Evolutionary conservation across 2,888 invertebrate genomes (phyloP), one percentile per base, ranked within the genome.

Genomic region (Leucophora obtusa): DNA sequence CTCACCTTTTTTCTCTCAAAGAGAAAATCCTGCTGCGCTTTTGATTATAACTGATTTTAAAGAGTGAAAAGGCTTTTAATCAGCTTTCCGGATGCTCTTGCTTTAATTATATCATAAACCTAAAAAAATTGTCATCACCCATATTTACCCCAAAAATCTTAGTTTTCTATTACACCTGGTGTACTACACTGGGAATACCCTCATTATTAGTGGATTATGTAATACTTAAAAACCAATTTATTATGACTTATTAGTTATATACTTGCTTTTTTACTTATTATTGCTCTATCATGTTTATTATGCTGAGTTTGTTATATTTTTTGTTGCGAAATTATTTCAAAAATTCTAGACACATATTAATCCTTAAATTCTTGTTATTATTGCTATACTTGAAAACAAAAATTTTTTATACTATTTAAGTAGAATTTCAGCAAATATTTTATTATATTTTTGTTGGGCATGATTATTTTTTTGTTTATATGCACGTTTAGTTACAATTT

Each of bases 401-500:
- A 6, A 6, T 28, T 28, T 28, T 28, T 28, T 7, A 1, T 28
- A 7, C 28, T 6, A 28, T 28, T 28, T 28, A 28, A 28, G 28
- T 28, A 28, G 1, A 7, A 28, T 6, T 28, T 28, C 21, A 6
- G 43, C n/a, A 47, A 47, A 47, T 38, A 38, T 66, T 56, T 59
- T 65, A 35, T 17, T 69, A 24, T 54, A 51, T 76, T 65, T 76
- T 50, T 50, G 60, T 33, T 14, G 54, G 43, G 6, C 43, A 47
- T 47, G n/a, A 38, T 28, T 54, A 58, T 50, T 53, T 56, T 54
- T 60, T 24, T 28, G 4, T 66, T 77, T 71, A 35, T 56, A 38
- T 65, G 70, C 79, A 70, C 24, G 71, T 75, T 71, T 72, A 17
- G 56, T 53, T 66, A 69, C 15, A 69, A 69, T 69, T 72, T 74